A percentile compares a stretch with the other conserved stretches of the same genome.
phyloP scores from a whole-genome alignment of 2,888 invertebrate species.

The Netelia fuscicornis region DNA sequence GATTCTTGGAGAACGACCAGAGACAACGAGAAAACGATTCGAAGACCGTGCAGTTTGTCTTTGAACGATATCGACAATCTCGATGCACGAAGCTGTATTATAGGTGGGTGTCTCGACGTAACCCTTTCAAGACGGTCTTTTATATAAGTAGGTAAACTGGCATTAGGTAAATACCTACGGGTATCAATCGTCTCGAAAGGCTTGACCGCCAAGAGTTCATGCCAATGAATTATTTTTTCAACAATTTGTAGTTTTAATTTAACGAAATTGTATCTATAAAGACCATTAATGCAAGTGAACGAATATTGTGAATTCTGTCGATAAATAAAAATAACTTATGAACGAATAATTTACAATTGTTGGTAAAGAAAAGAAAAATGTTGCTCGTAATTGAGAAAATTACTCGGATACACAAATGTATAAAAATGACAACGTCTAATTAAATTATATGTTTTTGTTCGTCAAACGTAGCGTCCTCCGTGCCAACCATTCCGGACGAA shows the following conservation, averaged over 20 bases:
- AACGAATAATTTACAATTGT: background rate
- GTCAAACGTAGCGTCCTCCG: slow-evolving; percentile 69
- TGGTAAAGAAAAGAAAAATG: background rate
- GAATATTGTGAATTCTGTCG: background rate
- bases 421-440: background rate
- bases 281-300: background rate
- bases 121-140: no score
- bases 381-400: background rate
- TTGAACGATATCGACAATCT: slow-evolving; percentile 68
- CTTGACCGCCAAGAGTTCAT: no score
- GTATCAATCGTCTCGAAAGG: no score
- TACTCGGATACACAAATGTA: background rate
- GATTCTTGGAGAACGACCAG: slow-evolving; percentile 66
- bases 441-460: slow-evolving; percentile 20
- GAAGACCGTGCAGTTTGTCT: slow-evolving; percentile 88
- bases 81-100: slow-evolving; percentile 64
- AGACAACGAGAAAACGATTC: slow-evolving; percentile 72
- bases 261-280: no score
- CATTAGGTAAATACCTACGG: no score
- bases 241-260: no score
- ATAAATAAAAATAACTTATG: background rate
- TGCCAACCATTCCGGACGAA: slow-evolving; percentile 75
- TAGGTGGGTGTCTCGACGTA: slow-evolving; percentile 39
- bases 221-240: no score
- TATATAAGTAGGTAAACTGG: no score